Base-by-base conservation (phyloP, 2,888 invertebrate species). In the Sisyra terminalis region DNA sequence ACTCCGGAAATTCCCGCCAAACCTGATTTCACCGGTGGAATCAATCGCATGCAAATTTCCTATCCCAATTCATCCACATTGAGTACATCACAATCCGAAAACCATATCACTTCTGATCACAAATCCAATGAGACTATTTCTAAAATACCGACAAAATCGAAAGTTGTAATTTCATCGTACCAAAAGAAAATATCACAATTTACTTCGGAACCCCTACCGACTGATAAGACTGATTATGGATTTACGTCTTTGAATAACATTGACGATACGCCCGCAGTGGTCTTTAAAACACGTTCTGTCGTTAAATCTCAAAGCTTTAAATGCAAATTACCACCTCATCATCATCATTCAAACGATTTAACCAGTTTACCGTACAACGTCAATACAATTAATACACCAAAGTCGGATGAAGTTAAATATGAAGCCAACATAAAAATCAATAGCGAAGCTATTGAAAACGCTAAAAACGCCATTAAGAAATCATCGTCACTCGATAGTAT, bases 301-400 rank as follows among this genome's bases (percentile, higher is more conserved):
- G 71, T 75, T 40, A 82, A 82, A 56, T 78, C 80, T 2, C 77
- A 78, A 48, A 82, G 81, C 53, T 81, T 82, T 59, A 72, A 52
- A 69, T 24, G 40, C 34, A 40, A 39, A 24, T 18, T 17, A 38
- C 11, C 67, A 3, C 61, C 65, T 43, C 64, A 65, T 49, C 66
- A 65, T 14, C 46, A 46, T 14, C 67, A 67, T 46, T 68, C 67
- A 46, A 66, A 60, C 48, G 67, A 67, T 49, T 61, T 68, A 64
- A 67, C 69, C 14, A 68, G 68, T 55, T 56, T 69, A 39, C 69
- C 69, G 9, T 45, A 18, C 7, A 24, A 24, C 24, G 24, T 24
- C 7, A 24, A 24, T 24, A 24, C 24, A 24, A 24, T 24, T 24
- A 24, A 24, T 7, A 7, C 24, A 7, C 3, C 24, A 24, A 24